phyloP scores from a whole-genome alignment of 2,888 invertebrate species.

The Drosophila tripunctata region DNA sequence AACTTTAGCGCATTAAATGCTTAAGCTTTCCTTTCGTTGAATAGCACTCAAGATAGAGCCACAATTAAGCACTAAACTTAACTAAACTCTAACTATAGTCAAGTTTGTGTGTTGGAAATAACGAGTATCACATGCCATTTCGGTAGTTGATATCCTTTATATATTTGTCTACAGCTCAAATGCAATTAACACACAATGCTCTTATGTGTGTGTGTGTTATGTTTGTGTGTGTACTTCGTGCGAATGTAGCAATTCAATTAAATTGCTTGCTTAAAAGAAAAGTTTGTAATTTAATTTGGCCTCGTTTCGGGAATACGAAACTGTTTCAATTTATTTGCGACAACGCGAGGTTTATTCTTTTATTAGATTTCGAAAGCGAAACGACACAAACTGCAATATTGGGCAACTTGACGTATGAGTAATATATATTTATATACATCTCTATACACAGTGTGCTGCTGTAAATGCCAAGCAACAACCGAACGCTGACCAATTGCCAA shows the following conservation, averaged over 20 bases:
- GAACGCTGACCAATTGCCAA: constrained; percentile 61
- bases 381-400: constrained; percentile 20
- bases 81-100: neutral
- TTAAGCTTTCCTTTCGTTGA: neutral
- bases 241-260: constrained; percentile 63
- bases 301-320: constrained; percentile 51
- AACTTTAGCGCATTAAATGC: neutral
- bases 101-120: neutral
- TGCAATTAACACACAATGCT: constrained; percentile 33
- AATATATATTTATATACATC: constrained; percentile 18
- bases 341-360: constrained; percentile 38
- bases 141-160: constrained; percentile 9
- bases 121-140: constrained; percentile 7
- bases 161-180: constrained; percentile 31
- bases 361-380: constrained; percentile 63
- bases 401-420: constrained; percentile 53
- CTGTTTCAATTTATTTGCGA: constrained; percentile 55
- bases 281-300: constrained; percentile 72
- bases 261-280: constrained; percentile 68
- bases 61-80: neutral
- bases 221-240: neutral
- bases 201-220: neutral
- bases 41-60: neutral
- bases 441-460: constrained; percentile 6
- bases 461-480: constrained; percentile 41